Percentiles rank a stretch among this genome's conserved stretches.
These are phyloP conservation scores for Crematogaster levior DNA, from an alignment of 2,888 invertebrate species.

Conservation along the genomic window DNA sequence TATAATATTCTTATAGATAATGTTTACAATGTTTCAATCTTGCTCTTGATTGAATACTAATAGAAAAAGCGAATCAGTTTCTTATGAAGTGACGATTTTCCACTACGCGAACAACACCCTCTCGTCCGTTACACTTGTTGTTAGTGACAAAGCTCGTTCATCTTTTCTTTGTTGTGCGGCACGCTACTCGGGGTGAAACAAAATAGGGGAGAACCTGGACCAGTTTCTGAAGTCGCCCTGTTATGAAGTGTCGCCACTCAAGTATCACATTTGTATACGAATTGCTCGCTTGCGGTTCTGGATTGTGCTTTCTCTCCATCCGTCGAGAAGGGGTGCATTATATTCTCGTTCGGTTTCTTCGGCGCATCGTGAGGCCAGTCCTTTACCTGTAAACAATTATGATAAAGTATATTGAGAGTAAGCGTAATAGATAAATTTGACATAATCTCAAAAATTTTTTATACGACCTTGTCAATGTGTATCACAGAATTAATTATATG, in stretches of 20 bases:
- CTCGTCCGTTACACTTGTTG: constrained; percentile 83
- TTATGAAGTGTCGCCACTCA: constrained; percentile 82
- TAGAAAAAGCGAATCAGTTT: constrained; percentile 16
- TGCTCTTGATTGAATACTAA: background rate
- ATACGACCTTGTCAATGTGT: background rate
- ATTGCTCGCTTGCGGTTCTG: constrained; percentile 80
- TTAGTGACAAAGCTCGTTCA: constrained; percentile 71
- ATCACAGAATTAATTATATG: background rate
- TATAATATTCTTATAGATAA: background rate
- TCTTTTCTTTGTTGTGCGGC: constrained; percentile 72
- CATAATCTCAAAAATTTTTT: background rate
- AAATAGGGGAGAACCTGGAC: constrained; percentile 77
- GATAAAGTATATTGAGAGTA: background rate
- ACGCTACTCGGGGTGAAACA: constrained; percentile 71
- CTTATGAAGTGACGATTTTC: constrained; percentile 42
- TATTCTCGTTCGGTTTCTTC: constrained; percentile 74
- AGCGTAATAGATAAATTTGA: background rate
- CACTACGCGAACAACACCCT: constrained; percentile 47
- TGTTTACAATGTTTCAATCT: background rate
- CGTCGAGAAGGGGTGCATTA: constrained; percentile 73
- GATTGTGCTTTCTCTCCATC: constrained; percentile 59
- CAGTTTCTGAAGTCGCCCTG: constrained; percentile 80
- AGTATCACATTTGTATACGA: constrained; percentile 83
- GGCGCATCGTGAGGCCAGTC: constrained; percentile 19
- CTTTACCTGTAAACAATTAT: constrained; percentile 34